Evolutionary conservation across 2,797 vertebrate genomes (phyloP), one percentile per base, ranked within the genome.

Genomic region (Mormyrus hasselquistii): DNA sequence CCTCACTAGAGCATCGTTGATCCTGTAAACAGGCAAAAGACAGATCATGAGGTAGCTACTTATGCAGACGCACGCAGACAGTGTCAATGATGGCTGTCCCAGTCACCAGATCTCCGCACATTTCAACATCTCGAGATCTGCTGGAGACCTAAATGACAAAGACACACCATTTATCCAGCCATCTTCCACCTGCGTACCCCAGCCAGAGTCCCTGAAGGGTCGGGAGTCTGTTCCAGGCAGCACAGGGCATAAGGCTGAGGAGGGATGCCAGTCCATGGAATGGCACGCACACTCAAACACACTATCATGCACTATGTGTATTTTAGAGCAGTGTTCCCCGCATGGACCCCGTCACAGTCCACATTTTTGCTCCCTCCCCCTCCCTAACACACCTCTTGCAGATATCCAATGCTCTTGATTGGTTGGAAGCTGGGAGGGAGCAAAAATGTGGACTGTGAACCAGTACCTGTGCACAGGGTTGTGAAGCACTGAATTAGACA

Each of bases 1-100:
- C 0, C 95, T 92, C 73, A 97, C 95, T 0, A 96, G 96, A 0
- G 96, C 96, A 0, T 96, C 96, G 93, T 97, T 97, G 91, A 97
- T 10, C 90, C 96, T 95, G 88, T 19, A 29, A n/a, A 49, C 2
- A 50, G 4, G n/a, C 44, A 76, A 22, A 55, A 22, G 57, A 19
- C 44, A 65, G 22, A 25, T 25, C 59, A 29, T 29, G 1, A 65
- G 22, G 25, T 12, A 29, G 62, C 25, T 29, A 53, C 19, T 49
- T 6, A 65, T 3, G 2, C 8, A 65, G 22, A 62, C 2, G 5
- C 52, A 55, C 1, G 2, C n/a, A 29, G 12, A 4, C 25, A 10
- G 14, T 57, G 12, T 52, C 52, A 4, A 86, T n/a, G 34, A 86
- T 29, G 5, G 3, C 25, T 22, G 47, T 25, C 9, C 19, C 44